Evolutionary conservation across 2,888 invertebrate genomes (phyloP).

Genomic region (Lepidocyrtoides sp.): DNA sequence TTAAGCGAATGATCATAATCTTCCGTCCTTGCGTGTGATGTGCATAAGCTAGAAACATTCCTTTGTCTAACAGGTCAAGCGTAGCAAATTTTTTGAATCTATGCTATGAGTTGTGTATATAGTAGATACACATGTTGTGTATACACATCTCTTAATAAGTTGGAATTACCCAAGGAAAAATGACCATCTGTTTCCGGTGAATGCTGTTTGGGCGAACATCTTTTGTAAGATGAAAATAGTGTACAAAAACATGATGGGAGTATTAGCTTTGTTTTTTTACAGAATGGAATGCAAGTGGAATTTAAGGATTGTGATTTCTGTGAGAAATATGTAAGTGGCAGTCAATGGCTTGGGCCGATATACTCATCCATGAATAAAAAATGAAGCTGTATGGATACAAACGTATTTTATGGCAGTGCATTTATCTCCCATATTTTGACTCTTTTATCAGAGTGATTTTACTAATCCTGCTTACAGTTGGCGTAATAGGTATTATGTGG

Average conservation of each 20-base stretch:
- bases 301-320: conserved; percentile 58
- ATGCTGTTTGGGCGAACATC: background rate
- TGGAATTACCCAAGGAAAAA: conserved; percentile 68
- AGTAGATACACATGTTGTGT: too few species aligned
- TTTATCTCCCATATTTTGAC: too few species aligned
- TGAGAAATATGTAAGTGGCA: conserved; percentile 36
- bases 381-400: background rate
- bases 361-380: background rate
- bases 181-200: conserved; percentile 77
- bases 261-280: background rate
- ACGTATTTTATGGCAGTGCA: background rate
- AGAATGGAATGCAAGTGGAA: conserved; percentile 54
- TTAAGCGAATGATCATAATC: background rate
- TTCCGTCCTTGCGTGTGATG: conserved; percentile 31
- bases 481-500: too few species aligned
- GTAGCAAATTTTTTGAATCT: background rate
- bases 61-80: conserved; percentile 40
- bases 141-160: conserved; percentile 33
- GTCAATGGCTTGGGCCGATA: background rate
- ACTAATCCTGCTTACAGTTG: too few species aligned
- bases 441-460: too few species aligned
- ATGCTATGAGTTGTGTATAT: too few species aligned
- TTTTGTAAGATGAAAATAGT: background rate
- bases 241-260: conserved; percentile 5
- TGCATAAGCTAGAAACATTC: background rate